Base-by-base conservation (phyloP, 2,888 invertebrate species). In the Thecophora atra region DNA sequence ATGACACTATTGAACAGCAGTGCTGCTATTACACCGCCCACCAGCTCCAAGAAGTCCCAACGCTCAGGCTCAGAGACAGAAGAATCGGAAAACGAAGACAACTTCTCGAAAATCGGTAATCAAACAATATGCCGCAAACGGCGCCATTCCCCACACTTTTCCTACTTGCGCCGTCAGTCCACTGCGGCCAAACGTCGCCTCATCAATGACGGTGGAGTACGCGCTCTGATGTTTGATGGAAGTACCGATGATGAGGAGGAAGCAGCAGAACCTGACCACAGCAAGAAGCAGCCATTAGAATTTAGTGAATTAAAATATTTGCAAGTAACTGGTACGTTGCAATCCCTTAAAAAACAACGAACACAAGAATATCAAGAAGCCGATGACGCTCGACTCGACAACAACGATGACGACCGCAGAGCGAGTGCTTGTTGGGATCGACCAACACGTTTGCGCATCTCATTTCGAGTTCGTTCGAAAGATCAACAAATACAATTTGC, bases 401-500 rank as follows among this genome's bases (percentile, higher is more conserved):
- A 26, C 58, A 56, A 19, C 11, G 60, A 28, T 24, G 64, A 42
- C n/a, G 28, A 13, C 52, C 26, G 24, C 2, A 73, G 76, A 60
- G 78, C 74, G 54, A 72, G 70, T 24, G 64, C 28, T 42, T 72
- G 71, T 37, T 78, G 77, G 74, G 79, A 81, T 72, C 77, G 82
- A 19, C 77, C 78, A 37, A 79, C 80, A 8, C 78, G 78, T 73
- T 73, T 83, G 71, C 79, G 80, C 68, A 77, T 83, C 54, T 82
- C 83, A 21, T 83, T 82, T 76, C 79, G 80, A 44, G 79, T 79
- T 37, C 79, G 79, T 37, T 47, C 78, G 17, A 70, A 76, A 37
- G 79, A 81, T 72, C 79, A 81, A 71, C 78, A 80, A 71, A 73
- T 82, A 66, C 80, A 82, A 78, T 81, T 81, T 68, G 81, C 81